These are phyloP conservation scores for Epinotia ramella DNA, from an alignment of 2,888 invertebrate species.

Conservation along the genomic window DNA sequence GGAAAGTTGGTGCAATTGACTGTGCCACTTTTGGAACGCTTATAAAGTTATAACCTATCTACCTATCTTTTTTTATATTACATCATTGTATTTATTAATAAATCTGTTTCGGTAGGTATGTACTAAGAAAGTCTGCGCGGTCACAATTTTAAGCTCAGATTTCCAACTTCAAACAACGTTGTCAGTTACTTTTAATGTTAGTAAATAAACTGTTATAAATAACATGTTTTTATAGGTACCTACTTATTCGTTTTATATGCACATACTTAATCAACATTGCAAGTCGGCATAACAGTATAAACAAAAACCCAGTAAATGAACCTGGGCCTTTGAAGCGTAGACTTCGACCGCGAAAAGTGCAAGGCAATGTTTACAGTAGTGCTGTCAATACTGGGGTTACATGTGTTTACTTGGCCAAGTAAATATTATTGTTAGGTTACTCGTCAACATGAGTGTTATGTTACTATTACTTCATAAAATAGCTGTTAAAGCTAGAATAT, in stretches of 20 bases:
- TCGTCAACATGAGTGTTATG: constrained; percentile 20
- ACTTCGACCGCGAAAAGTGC: constrained; percentile 27
- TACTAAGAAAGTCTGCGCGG: too few species aligned
- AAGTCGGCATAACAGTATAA: constrained; percentile 2
- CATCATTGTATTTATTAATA: too few species aligned
- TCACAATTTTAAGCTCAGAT: too few species aligned
- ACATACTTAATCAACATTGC: background rate
- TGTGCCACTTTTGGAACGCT: too few species aligned
- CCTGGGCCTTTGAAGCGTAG: background rate
- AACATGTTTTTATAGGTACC: background rate
- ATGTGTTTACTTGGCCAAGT: background rate
- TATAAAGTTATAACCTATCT: too few species aligned
- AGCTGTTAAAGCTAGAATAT: background rate
- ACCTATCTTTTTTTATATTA: too few species aligned
- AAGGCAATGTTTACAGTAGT: constrained; percentile 31
- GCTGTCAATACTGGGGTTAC: constrained; percentile 16
- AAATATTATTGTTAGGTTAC: constrained; percentile 28
- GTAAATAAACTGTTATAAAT: too few species aligned
- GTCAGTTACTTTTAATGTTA: too few species aligned
- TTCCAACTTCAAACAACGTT: too few species aligned
- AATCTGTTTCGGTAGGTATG: too few species aligned
- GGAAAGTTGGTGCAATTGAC: too few species aligned
- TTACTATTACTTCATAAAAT: constrained; percentile 18
- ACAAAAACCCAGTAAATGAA: constrained; percentile 11
- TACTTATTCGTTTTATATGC: background rate